Conservation (phyloP, 1,140 invertebrate species). For the Brachionus plicatilis region DNA sequence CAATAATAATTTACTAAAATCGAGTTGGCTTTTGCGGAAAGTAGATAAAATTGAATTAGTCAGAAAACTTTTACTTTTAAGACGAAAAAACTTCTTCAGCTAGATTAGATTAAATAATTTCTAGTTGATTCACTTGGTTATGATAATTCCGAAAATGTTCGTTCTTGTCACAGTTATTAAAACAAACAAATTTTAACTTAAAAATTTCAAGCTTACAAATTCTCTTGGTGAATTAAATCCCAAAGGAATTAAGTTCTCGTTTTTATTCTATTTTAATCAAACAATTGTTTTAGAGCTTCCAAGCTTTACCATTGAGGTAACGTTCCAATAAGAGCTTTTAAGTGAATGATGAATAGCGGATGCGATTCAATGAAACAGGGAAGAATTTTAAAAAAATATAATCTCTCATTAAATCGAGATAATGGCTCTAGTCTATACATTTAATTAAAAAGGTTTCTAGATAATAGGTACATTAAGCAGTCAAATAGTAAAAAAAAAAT, state of each 20-base stretch:
- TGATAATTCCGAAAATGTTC: not conserved
- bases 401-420: not conserved
- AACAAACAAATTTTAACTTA: not conserved
- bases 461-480: not conserved
- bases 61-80: not conserved
- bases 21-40: not conserved
- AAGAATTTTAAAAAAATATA: not conserved
- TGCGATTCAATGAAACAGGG: not conserved
- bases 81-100: not conserved
- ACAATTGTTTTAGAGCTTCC: not conserved
- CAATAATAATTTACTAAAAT: slow-evolving; percentile 12
- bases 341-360: not conserved
- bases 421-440: not conserved
- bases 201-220: not conserved
- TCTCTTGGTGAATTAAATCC: not conserved
- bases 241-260: not conserved
- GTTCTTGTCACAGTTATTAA: not conserved
- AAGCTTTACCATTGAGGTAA: not conserved
- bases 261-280: not conserved
- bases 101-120: not conserved
- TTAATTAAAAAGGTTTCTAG: not conserved
- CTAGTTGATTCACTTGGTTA: not conserved
- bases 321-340: not conserved
- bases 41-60: not conserved
- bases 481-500: not conserved